Conservation (phyloP, 2,113 vertebrate species). For the Mohoua ochrocephala region DNA sequence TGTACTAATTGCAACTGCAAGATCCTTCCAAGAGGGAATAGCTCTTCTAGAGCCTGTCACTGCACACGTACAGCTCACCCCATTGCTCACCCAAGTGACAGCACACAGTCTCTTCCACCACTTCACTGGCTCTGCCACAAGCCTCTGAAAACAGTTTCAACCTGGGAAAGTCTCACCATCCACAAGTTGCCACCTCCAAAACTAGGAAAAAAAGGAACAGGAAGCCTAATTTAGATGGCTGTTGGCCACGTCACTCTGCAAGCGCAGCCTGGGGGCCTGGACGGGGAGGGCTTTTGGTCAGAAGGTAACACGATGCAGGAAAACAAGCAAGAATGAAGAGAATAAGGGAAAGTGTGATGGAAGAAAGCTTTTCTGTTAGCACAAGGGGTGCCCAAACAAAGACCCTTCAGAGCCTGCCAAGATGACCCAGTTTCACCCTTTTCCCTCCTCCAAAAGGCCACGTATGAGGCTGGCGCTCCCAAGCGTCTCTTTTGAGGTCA, state of each 20-base stretch:
- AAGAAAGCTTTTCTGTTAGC: background rate
- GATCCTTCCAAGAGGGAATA: background rate
- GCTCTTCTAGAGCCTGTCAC: background rate
- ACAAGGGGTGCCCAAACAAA: background rate
- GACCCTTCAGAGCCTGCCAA: background rate
- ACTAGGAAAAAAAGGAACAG: background rate
- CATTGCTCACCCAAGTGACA: background rate
- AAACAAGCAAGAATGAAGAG: background rate
- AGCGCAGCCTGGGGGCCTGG: background rate
- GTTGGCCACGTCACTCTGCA: fast-evolving
- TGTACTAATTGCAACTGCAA: background rate
- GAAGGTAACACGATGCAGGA: background rate
- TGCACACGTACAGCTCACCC: background rate
- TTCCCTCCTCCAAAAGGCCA: background rate
- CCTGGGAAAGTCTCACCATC: background rate
- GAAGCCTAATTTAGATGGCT: background rate
- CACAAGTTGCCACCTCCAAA: background rate
- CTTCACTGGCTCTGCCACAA: background rate
- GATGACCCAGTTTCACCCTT: background rate
- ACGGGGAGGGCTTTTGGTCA: background rate
- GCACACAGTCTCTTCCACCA: background rate
- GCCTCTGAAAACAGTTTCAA: background rate
- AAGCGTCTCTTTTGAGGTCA: background rate
- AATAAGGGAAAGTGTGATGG: background rate
- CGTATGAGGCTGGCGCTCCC: background rate